A percentile compares a stretch with the other conserved stretches of the same genome.
Evolutionary conservation across 2,888 invertebrate species (phyloP).

Genomic region (Trichopoda pennipes): DNA sequence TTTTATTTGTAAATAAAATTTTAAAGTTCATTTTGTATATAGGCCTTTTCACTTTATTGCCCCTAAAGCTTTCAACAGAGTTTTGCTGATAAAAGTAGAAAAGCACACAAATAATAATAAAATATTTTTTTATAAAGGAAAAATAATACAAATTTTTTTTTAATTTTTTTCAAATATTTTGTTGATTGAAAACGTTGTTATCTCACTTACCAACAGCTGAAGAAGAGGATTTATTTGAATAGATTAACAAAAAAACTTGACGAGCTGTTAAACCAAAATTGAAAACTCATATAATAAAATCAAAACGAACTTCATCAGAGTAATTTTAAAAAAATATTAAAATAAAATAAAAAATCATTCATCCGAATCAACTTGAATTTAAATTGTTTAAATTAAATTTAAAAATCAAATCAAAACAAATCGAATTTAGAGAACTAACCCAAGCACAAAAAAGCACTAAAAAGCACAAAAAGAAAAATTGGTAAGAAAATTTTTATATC

Average conservation of each 20-base stretch:
- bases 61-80: no score
- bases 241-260: slow-evolving; percentile 39
- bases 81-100: no score
- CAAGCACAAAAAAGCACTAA: slow-evolving; percentile 51
- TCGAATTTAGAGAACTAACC: slow-evolving; percentile 59
- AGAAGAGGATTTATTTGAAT: slow-evolving; percentile 76
- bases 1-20: no score
- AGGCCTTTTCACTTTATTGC: no score
- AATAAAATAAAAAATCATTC: slow-evolving; percentile 20
- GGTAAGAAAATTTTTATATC: slow-evolving; percentile 55
- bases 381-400: slow-evolving; percentile 19
- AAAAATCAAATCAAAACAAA: no score
- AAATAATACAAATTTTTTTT: no score
- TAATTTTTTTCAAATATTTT: slow-evolving; percentile 16
- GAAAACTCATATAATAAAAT: slow-evolving; percentile 56
- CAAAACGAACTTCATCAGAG: slow-evolving; percentile 48
- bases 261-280: slow-evolving; percentile 56
- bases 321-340: slow-evolving; percentile 13
- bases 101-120: no score
- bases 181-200: slow-evolving; percentile 41
- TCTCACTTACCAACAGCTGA: slow-evolving; percentile 74
- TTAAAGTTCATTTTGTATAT: no score
- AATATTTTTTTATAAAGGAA: no score
- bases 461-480: slow-evolving; percentile 49
- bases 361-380: slow-evolving; percentile 41